Percentiles rank a stretch among this genome's conserved stretches.
phyloP scores from a whole-genome alignment of 2,888 invertebrate species.

The Melinaea marsaeus region DNA sequence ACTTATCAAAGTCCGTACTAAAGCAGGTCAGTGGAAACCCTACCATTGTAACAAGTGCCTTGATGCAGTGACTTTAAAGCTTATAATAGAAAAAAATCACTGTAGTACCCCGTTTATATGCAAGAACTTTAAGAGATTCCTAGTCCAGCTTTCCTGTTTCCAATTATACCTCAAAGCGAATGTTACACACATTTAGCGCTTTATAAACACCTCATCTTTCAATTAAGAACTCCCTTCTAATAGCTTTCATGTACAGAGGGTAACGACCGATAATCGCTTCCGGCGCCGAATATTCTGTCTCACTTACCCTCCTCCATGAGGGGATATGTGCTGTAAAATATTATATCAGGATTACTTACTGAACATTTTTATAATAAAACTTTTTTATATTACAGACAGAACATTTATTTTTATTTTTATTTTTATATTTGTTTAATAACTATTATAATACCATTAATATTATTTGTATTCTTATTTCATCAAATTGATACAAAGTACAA shows the following conservation, averaged over 20 bases:
- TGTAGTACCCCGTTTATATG: slow-evolving; percentile 8
- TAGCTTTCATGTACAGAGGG: slow-evolving; percentile 11
- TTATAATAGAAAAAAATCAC: slow-evolving; percentile 2
- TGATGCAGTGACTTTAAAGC: slow-evolving; percentile 12
- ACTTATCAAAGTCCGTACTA: slow-evolving; percentile 38
- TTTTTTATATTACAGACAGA: too few species aligned
- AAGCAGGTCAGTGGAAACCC: neutral
- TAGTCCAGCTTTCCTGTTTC: neutral
- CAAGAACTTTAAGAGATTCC: slow-evolving; percentile 8
- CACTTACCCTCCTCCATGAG: neutral
- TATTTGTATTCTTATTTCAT: too few species aligned
- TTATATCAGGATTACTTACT: too few species aligned
- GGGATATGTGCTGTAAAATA: too few species aligned
- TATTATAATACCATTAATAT: too few species aligned
- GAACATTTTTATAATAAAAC: too few species aligned
- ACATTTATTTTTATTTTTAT: too few species aligned
- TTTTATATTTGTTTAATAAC: too few species aligned
- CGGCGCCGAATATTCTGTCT: slow-evolving; percentile 2
- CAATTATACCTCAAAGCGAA: slow-evolving; percentile 20
- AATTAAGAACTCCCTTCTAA: slow-evolving; percentile 19
- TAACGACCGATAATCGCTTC: slow-evolving; percentile 7
- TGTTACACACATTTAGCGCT: slow-evolving; percentile 20
- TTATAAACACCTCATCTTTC: slow-evolving; percentile 19
- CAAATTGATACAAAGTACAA: too few species aligned
- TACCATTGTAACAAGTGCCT: slow-evolving; percentile 7